Conservation (phyloP, 92 coral and sea anemone genomes). For the Phenganax subtilis region DNA sequence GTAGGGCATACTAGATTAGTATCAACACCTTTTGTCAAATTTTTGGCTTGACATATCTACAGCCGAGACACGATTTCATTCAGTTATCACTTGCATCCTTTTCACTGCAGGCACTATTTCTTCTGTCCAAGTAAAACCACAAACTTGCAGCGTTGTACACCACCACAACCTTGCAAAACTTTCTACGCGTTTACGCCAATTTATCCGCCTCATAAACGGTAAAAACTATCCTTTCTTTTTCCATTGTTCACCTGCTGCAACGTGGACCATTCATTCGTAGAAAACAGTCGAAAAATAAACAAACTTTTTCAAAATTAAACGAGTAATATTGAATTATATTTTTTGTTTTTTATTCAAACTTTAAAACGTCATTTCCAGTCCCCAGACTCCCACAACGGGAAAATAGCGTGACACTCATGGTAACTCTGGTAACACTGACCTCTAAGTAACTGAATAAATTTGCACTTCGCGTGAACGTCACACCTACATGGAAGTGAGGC, state of each 20-base stretch:
- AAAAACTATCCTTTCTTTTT: neutral
- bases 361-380: neutral
- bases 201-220: neutral
- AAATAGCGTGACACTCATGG: neutral
- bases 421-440: neutral
- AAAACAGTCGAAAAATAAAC: conserved; percentile 8
- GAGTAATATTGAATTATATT: neutral
- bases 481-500: too few relatives aligned
- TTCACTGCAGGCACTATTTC: neutral
- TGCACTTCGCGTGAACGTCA: too few relatives aligned
- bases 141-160: neutral
- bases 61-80: neutral
- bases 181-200: neutral
- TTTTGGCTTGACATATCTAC: conserved; percentile 20
- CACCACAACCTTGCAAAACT: neutral
- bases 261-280: neutral
- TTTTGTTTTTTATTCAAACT: neutral
- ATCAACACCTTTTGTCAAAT: conserved; percentile 14
- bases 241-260: neutral
- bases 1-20: neutral
- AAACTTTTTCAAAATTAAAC: neutral
- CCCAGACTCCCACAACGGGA: neutral
- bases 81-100: neutral
- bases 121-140: neutral
- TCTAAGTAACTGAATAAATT: neutral